A percentile compares a stretch with the other conserved stretches of the same genome.
Evolutionary conservation across 64 coral and sea anemone genomes (phyloP).

Genomic region (Porites lutea): DNA sequence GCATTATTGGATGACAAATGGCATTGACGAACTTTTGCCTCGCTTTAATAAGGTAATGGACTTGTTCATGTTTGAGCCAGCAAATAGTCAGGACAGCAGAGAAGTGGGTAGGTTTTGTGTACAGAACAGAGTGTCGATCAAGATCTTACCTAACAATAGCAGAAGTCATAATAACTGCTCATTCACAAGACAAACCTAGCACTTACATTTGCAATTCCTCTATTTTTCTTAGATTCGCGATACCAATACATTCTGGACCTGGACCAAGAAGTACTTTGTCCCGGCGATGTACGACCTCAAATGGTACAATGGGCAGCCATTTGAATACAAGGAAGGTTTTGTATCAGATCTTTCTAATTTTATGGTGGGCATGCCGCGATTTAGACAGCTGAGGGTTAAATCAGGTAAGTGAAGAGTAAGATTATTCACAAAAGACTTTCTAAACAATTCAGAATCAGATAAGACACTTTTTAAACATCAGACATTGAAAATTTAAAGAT

Average conservation of each 20-base stretch:
- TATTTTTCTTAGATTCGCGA: slow-evolving; percentile 33
- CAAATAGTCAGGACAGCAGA: too few relatives aligned
- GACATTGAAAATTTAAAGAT: too few relatives aligned
- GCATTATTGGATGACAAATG: slow-evolving; percentile 82
- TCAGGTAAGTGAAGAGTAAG: slow-evolving; percentile 30
- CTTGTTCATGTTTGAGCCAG: neutral
- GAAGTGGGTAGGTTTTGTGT: too few relatives aligned
- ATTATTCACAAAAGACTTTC: too few relatives aligned
- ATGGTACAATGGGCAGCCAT: slow-evolving; percentile 84
- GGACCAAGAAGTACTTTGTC: slow-evolving; percentile 69
- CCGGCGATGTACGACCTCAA: slow-evolving; percentile 72
- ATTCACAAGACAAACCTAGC: too few relatives aligned
- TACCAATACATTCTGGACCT: slow-evolving; percentile 69
- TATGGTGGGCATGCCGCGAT: slow-evolving; percentile 85
- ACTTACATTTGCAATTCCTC: neutral
- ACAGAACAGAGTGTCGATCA: too few relatives aligned
- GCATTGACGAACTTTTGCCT: slow-evolving; percentile 60
- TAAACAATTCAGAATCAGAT: too few relatives aligned
- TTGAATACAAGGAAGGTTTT: slow-evolving; percentile 92
- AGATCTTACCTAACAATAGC: too few relatives aligned
- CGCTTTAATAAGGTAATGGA: slow-evolving; percentile 77
- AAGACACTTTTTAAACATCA: too few relatives aligned
- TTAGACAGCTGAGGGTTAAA: slow-evolving; percentile 80
- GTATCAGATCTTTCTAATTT: slow-evolving; percentile 72
- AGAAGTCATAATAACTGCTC: too few relatives aligned